Evolutionary conservation across 2,113 vertebrate genomes (phyloP), one percentile per base, ranked within the genome.

Genomic region (Oceanites oceanicus): DNA sequence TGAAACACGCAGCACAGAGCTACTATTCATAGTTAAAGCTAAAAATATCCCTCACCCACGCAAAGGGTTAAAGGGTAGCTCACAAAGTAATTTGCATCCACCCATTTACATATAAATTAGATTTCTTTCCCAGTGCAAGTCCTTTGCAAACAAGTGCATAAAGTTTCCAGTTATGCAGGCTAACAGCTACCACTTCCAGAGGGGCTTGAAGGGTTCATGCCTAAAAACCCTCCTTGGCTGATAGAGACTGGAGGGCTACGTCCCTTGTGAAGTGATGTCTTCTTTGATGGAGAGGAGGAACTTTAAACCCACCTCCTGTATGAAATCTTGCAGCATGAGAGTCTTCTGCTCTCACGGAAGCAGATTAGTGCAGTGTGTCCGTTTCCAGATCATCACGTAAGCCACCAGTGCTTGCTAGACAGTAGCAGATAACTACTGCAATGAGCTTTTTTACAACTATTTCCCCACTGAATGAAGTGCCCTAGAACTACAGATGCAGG

Each of bases 51-150:
- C 49, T 85, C 81, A 50, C 86, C 88, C 91, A 71, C 9, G 0
- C 62, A 70, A 45, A 87, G 84, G 80, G 91, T 96, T 94, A 96
- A 97, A 91, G 94, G 81, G 66, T 76, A 94, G 86, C 80, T 92
- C 38, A 1, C 36, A 68, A 75, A 79, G 76, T 56, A 27, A 49
- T 89, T 76, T 92, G 89, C 74, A 88, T 92, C 70, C 53, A 55
- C 1, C 45, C 42, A 86, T 97, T 97, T 97, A 73, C 95, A 95
- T 97, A 94, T 22, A 95, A 96, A 92, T 96, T 79, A 92, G 49
- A 79, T 76, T 97, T 89, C 38, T 92, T 81, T 20, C 86, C 50
- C 61, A 9, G n/a, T 86, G 59, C 70, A 42, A 50, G 88, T 40
- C 55, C 90, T 96, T 92, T 89, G 66, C 73, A 68, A 91, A 87